Percentiles rank a stretch among this genome's conserved stretches.
These are phyloP conservation scores for Drosophila kanekoi DNA, from an alignment of 2,888 invertebrate genomes.

Conservation along the genomic window DNA sequence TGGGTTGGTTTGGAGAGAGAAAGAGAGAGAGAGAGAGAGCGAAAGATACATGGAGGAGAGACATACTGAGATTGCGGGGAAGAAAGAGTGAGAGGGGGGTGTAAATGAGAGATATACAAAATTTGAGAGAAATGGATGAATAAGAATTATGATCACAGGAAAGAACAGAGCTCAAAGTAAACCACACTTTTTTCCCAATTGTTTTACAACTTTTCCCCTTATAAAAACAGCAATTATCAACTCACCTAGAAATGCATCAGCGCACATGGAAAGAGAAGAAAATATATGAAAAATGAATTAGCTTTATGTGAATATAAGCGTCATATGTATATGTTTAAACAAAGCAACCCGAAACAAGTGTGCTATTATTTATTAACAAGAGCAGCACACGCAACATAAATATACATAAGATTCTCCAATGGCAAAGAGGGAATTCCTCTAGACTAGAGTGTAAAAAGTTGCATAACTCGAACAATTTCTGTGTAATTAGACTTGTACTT, in stretches of 20 bases:
- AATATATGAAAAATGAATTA: conserved; percentile 18
- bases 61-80: too few relatives aligned
- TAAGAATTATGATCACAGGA: too few relatives aligned
- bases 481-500: conserved; percentile 73
- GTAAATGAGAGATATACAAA: too few relatives aligned
- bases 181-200: too few relatives aligned
- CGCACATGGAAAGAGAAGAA: conserved; percentile 27
- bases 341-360: conserved; percentile 1
- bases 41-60: accelerated
- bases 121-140: too few relatives aligned
- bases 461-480: conserved; percentile 61
- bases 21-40: too few relatives aligned
- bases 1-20: too few relatives aligned
- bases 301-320: background rate
- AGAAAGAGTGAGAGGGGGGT: too few relatives aligned
- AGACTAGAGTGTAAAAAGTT: conserved; percentile 3
- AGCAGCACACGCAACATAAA: background rate
- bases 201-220: too few relatives aligned
- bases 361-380: conserved; percentile 12
- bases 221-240: background rate
- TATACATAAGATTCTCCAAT: background rate
- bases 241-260: conserved; percentile 7
- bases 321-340: background rate
- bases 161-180: too few relatives aligned
- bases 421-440: too few relatives aligned